A percentile compares a stretch with the other conserved stretches of the same genome.
These are phyloP conservation scores for Archivesica marissinica DNA, from an alignment of 1,140 invertebrate species.

Conservation along the genomic window DNA sequence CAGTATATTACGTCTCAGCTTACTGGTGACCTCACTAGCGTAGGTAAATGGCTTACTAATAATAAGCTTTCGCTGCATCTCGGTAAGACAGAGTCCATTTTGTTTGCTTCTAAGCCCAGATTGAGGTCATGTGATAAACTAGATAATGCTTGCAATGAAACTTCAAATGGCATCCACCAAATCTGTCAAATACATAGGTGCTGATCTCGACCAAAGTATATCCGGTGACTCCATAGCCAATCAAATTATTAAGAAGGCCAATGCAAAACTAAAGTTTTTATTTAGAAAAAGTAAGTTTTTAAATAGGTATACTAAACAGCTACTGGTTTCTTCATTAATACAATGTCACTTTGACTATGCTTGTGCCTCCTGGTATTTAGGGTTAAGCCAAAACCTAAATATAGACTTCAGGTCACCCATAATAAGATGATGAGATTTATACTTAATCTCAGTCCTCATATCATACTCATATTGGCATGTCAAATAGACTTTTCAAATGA, in stretches of 20 bases:
- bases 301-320: neutral
- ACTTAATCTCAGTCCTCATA: no score
- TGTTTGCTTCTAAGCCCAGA: no score
- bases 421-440: no score
- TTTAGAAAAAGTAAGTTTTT: slow-evolving; percentile 1
- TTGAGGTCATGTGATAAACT: no score
- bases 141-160: slow-evolving; percentile 38
- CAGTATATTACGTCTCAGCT: no score
- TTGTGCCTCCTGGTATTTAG: slow-evolving; percentile 31
- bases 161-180: slow-evolving; percentile 12
- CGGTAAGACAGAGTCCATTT: no score
- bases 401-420: neutral
- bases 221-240: slow-evolving; percentile 23
- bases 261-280: slow-evolving; percentile 40
- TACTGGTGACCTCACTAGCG: no score
- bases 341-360: slow-evolving; percentile 46
- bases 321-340: slow-evolving; percentile 24
- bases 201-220: slow-evolving; percentile 27
- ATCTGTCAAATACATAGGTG: slow-evolving; percentile 34
- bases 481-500: no score
- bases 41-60: no score
- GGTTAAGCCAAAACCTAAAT: neutral
- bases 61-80: no score
- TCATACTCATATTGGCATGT: no score
- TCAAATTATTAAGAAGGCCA: slow-evolving; percentile 44